phyloP scores from a whole-genome alignment of 2,888 invertebrate species.

The Pollenia griseotomentosa region DNA sequence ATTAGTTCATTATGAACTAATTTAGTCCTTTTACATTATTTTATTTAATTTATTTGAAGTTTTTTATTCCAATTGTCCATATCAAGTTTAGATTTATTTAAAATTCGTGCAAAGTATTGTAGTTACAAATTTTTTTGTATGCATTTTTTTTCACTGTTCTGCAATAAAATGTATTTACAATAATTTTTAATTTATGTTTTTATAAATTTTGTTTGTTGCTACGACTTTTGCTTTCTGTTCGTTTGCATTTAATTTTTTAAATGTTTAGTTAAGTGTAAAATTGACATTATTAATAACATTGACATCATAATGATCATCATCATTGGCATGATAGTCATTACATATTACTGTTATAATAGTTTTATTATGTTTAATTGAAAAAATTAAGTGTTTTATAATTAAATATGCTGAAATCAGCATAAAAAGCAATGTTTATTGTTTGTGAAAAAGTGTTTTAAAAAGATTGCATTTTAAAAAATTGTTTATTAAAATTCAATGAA shows the following conservation, averaged over 20 bases:
- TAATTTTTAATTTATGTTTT: constrained; percentile 31
- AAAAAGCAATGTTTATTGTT: not conserved
- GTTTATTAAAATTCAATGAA: not conserved
- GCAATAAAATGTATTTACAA: constrained; percentile 23
- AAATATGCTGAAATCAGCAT: constrained; percentile 35
- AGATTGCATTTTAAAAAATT: no score
- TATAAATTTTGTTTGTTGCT: not conserved
- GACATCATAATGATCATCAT: constrained; percentile 1
- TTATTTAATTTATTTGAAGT: not conserved
- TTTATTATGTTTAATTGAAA: constrained; percentile 6
- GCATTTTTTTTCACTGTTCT: not conserved
- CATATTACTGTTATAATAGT: not conserved
- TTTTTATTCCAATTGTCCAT: not conserved
- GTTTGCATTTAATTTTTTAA: constrained; percentile 19
- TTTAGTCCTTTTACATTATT: no score
- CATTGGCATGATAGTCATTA: constrained; percentile 12
- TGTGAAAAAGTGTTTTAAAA: no score
- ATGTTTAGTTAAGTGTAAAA: constrained; percentile 42
- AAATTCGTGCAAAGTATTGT: constrained; percentile 18
- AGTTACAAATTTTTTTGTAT: not conserved
- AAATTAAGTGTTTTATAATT: constrained; percentile 1
- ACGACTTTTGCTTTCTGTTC: constrained; percentile 8
- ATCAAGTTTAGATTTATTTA: constrained; percentile 30
- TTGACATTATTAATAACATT: constrained; percentile 29
- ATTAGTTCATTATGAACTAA: no score